Evolutionary conservation across 2,888 invertebrate genomes (phyloP).

Genomic region (Lasioglossum figueresi): DNA sequence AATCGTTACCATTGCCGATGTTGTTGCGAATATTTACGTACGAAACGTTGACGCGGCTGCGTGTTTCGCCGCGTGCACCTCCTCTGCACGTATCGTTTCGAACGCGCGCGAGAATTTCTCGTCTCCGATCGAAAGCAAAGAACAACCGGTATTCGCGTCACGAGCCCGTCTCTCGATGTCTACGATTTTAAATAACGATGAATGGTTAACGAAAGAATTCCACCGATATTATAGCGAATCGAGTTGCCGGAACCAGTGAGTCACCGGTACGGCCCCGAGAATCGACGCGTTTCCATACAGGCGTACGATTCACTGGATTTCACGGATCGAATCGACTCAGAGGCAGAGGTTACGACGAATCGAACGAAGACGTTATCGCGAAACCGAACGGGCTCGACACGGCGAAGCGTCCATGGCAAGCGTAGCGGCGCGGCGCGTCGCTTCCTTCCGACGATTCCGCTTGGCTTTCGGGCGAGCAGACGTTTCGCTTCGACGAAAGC

Average conservation of each 20-base stretch:
- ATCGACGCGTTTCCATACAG: neutral
- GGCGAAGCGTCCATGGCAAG: neutral
- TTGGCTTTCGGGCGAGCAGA: neutral
- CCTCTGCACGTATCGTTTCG: neutral
- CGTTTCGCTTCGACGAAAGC: neutral
- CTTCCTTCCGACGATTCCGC: neutral
- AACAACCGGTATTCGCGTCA: neutral
- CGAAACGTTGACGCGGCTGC: neutral
- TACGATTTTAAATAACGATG: neutral
- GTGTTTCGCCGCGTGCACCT: neutral
- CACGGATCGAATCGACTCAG: neutral
- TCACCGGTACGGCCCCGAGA: slow-evolving; percentile 12
- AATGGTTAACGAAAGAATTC: slow-evolving; percentile 7
- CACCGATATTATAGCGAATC: neutral
- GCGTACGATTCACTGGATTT: neutral
- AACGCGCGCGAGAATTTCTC: neutral
- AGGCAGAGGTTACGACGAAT: neutral
- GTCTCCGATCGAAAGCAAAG: neutral
- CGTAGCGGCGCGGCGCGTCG: neutral
- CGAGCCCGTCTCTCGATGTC: neutral
- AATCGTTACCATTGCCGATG: slow-evolving; percentile 5
- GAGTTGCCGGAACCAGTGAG: neutral
- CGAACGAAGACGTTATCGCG: neutral
- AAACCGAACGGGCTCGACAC: neutral
- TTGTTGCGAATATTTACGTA: neutral